A percentile compares a stretch with the other conserved stretches of the same genome.
Evolutionary conservation across 2,113 vertebrate species (phyloP).

Genomic region (Chionomys nivalis): DNA sequence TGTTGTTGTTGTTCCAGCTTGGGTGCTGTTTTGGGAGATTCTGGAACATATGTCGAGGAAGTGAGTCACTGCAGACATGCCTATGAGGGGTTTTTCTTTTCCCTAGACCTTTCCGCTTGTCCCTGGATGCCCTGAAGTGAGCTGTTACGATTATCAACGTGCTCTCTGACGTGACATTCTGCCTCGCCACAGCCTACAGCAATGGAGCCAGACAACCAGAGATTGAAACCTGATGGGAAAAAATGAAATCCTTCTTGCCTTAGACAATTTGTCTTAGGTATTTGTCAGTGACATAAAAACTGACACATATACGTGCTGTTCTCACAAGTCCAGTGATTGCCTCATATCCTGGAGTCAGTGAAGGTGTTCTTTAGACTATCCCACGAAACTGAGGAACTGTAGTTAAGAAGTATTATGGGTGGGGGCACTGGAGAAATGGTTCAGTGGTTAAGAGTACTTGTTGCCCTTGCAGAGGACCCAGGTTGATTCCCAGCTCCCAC

Average conservation of each 20-base stretch:
- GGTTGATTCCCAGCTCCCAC: background rate
- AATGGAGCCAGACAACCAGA: background rate
- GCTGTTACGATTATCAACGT: background rate
- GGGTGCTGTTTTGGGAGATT: background rate
- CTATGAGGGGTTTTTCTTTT: background rate
- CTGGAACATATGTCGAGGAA: background rate
- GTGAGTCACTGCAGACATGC: background rate
- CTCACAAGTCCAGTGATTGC: background rate
- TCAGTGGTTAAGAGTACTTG: background rate
- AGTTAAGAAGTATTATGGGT: slow-evolving; percentile 21
- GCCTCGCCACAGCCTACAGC: background rate
- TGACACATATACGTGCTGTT: background rate
- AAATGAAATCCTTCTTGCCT: background rate
- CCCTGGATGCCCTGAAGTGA: background rate
- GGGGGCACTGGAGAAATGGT: too few relatives aligned
- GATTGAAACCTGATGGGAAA: background rate
- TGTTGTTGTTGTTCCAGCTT: background rate
- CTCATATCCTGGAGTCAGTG: background rate
- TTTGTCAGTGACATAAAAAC: background rate
- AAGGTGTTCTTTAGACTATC: background rate
- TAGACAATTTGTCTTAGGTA: background rate
- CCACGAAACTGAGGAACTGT: background rate
- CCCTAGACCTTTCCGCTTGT: background rate
- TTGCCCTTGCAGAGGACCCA: background rate
- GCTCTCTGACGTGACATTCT: background rate